Evolutionary conservation across 2,113 vertebrate species (phyloP).

Genomic region (Gyps fulvus): DNA sequence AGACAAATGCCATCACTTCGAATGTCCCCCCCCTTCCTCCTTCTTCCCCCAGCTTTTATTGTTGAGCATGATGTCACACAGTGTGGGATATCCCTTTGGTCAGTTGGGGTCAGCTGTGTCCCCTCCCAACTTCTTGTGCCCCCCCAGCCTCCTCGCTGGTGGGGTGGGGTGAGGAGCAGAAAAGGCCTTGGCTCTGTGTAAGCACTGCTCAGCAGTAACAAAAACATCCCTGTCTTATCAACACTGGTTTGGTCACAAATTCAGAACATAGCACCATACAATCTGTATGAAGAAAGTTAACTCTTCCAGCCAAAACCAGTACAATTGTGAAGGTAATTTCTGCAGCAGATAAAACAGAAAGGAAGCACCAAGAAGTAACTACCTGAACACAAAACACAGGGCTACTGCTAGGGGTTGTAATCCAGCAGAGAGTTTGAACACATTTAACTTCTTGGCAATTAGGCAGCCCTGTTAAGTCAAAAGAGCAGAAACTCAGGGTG

Average conservation of each 20-base stretch:
- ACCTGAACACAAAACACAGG: neutral
- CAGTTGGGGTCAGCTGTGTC: neutral
- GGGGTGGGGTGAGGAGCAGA: neutral
- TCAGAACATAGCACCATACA: neutral
- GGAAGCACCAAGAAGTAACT: neutral
- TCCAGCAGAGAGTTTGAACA: neutral
- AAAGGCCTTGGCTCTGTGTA: neutral
- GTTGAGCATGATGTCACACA: neutral
- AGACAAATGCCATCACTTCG: neutral
- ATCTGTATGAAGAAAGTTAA: neutral
- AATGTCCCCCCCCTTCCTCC: neutral
- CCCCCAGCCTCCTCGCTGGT: rapidly evolving
- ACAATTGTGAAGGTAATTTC: neutral
- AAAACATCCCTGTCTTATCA: neutral
- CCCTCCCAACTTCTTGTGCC: neutral
- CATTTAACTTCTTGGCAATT: neutral
- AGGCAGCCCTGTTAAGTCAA: neutral
- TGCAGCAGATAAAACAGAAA: neutral
- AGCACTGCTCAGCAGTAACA: neutral
- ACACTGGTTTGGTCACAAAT: neutral
- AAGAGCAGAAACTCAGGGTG: neutral
- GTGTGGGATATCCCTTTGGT: neutral
- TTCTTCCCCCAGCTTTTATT: neutral
- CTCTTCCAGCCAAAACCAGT: neutral
- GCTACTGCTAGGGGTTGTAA: neutral